phyloP scores from a whole-genome alignment of 2,797 vertebrate genomes.

The Hemibagrus guttatus region DNA sequence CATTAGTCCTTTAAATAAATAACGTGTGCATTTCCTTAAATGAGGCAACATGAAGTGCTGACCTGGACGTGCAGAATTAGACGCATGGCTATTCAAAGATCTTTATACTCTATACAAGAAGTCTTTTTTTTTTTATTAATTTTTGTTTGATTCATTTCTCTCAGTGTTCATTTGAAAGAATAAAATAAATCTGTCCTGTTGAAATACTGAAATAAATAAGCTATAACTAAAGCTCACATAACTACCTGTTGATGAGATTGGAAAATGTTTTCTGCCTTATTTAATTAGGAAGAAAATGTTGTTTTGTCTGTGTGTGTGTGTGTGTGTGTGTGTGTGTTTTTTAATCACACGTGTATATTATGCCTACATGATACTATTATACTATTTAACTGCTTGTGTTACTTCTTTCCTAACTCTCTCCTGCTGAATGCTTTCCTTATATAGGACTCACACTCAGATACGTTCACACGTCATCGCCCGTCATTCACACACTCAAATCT shows the following conservation, averaged over 20 bases:
- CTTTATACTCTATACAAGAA: background rate
- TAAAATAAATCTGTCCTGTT: background rate
- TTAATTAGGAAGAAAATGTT: background rate
- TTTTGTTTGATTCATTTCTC: background rate
- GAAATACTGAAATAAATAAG: background rate
- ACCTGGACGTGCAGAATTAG: background rate
- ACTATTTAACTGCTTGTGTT: background rate
- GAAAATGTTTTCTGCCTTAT: background rate
- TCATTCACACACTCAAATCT: background rate
- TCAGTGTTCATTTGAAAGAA: background rate
- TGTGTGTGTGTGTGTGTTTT: too few relatives aligned
- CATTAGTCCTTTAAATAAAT: slow-evolving; percentile 1
- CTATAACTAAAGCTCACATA: background rate
- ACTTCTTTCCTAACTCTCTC: background rate
- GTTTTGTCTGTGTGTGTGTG: too few relatives aligned
- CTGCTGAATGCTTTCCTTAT: background rate
- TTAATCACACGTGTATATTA: background rate
- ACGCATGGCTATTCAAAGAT: background rate
- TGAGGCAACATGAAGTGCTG: background rate
- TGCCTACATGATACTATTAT: background rate
- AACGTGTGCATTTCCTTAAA: background rate
- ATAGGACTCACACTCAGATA: background rate
- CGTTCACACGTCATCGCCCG: background rate
- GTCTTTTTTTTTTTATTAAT: background rate
- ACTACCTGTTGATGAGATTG: background rate